Evolutionary conservation across 1,140 invertebrate genomes (phyloP).

Genomic region (Temnothorax curvispinosus): DNA sequence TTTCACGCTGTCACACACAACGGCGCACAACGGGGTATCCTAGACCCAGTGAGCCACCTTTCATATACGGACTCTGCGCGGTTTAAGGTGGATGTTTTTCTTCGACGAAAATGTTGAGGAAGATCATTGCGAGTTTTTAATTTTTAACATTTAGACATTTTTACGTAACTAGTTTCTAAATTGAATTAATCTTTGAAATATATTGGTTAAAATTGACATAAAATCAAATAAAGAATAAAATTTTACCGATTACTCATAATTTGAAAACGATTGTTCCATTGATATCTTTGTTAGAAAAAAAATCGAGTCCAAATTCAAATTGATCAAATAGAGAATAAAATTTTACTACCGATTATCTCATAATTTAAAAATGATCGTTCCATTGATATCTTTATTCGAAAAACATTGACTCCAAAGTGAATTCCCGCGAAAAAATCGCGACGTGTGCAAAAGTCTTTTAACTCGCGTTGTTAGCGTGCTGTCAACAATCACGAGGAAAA

Average conservation of each 20-base stretch:
- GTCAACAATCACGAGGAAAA: constrained; percentile 8
- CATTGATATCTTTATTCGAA: background rate
- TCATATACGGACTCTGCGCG: background rate
- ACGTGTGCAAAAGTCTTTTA: constrained; percentile 20
- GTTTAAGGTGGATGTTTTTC: background rate
- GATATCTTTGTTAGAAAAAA: background rate
- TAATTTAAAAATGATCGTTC: background rate
- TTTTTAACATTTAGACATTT: background rate
- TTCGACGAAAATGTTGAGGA: background rate
- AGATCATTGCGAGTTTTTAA: background rate
- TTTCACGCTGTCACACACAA: background rate
- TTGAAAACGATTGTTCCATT: background rate
- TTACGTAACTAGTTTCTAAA: background rate
- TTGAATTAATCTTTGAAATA: background rate
- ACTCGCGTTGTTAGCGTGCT: background rate
- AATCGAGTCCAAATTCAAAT: background rate
- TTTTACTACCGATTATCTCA: background rate
- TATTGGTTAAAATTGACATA: background rate
- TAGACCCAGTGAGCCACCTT: constrained; percentile 18
- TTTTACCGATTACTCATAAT: background rate
- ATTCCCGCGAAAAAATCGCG: background rate
- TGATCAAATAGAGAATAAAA: background rate
- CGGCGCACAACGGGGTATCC: background rate
- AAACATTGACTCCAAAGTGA: background rate
- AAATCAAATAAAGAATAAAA: background rate